phyloP scores from a whole-genome alignment of 1,140 invertebrate genomes.

The Tribolium madens region DNA sequence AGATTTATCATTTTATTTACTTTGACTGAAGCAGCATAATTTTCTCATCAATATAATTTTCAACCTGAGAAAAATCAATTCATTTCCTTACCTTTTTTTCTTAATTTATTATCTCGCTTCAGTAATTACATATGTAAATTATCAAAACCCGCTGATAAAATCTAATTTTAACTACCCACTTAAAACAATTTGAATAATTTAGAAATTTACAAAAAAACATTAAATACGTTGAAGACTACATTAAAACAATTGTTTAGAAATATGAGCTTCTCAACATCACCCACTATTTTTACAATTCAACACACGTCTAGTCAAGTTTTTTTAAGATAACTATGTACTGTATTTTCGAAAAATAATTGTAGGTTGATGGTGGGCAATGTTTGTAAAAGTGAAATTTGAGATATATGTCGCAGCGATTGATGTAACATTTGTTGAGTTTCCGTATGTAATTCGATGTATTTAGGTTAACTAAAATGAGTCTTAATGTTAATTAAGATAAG shows the following conservation, averaged over 20 bases:
- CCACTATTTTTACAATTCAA: too few relatives aligned
- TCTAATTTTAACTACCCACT: not conserved
- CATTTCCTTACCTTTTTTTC: not conserved
- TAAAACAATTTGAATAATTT: not conserved
- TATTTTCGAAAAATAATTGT: too few relatives aligned
- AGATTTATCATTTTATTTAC: not conserved
- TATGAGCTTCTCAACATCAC: too few relatives aligned
- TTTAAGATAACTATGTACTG: too few relatives aligned
- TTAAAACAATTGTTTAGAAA: not conserved
- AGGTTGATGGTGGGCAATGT: too few relatives aligned
- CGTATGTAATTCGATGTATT: constrained; percentile 25
- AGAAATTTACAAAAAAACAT: not conserved
- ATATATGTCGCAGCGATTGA: constrained; percentile 17
- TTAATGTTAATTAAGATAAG: constrained; percentile 37
- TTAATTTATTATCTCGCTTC: not conserved
- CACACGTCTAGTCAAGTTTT: too few relatives aligned
- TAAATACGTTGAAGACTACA: not conserved
- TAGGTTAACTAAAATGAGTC: constrained; percentile 31
- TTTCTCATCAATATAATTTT: not conserved
- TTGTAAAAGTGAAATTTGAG: constrained; percentile 36
- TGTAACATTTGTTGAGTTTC: constrained; percentile 34
- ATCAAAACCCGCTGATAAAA: not conserved
- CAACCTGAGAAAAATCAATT: not conserved
- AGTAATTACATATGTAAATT: not conserved
- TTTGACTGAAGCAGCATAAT: not conserved